phyloP scores from a whole-genome alignment of 2,797 vertebrate genomes.

The Paratrypauchen microcephalus region DNA sequence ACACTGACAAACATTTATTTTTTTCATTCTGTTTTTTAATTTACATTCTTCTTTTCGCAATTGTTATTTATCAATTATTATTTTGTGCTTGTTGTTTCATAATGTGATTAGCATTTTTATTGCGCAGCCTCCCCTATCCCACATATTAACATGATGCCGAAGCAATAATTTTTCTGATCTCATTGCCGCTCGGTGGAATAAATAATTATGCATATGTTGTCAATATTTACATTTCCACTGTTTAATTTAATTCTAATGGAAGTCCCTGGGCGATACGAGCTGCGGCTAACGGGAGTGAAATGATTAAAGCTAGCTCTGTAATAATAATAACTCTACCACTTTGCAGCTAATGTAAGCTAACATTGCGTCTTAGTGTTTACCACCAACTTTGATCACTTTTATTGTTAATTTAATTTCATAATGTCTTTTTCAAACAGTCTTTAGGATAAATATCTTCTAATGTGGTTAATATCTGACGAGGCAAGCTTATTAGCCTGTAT shows the following conservation, averaged over 20 bases:
- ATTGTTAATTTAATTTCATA: constrained; percentile 57
- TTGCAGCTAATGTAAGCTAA: constrained; percentile 53
- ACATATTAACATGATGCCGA: constrained; percentile 49
- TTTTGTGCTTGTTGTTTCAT: constrained; percentile 26
- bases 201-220: constrained; percentile 74
- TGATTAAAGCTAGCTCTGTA: constrained; percentile 68
- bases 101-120: constrained; percentile 63
- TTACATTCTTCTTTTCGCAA: constrained; percentile 25
- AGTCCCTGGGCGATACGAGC: constrained; percentile 65
- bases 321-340: constrained; percentile 68
- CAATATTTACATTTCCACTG: constrained; percentile 78
- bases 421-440: constrained; percentile 42
- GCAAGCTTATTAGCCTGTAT: not conserved
- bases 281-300: constrained; percentile 66
- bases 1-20: constrained; percentile 7
- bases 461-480: not conserved
- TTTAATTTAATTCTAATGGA: constrained; percentile 77
- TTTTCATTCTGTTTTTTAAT: not conserved
- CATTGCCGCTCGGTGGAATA: constrained; percentile 63
- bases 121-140: constrained; percentile 41
- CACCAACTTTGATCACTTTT: constrained; percentile 53
- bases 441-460: constrained; percentile 29
- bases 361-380: constrained; percentile 49
- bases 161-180: constrained; percentile 67
- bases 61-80: constrained; percentile 22